A percentile compares a stretch with the other conserved stretches of the same genome.
phyloP scores from a whole-genome alignment of 1,140 invertebrate species.

The Diachasma alloeum region DNA sequence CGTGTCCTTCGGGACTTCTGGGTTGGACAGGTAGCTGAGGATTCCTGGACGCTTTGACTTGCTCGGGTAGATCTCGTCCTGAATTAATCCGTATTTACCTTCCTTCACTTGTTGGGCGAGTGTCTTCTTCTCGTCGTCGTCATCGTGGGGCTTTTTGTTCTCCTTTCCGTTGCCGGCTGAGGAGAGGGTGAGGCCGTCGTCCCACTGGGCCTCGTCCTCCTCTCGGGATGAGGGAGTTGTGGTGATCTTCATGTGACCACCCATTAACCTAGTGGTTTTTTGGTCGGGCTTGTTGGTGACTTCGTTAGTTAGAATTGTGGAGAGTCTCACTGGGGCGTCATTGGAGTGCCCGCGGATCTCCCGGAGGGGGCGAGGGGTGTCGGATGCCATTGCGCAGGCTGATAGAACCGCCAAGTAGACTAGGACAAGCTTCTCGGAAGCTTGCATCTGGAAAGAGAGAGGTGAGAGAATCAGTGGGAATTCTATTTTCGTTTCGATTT shows the following conservation, averaged over 20 bases:
- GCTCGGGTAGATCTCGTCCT: slow-evolving; percentile 80
- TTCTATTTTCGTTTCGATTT: too few relatives aligned
- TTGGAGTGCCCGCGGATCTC: not conserved
- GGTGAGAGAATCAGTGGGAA: not conserved
- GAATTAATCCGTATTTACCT: slow-evolving; percentile 88
- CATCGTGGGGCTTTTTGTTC: slow-evolving; percentile 65
- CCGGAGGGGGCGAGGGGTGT: not conserved
- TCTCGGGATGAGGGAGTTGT: slow-evolving; percentile 23
- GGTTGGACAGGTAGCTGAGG: slow-evolving; percentile 79
- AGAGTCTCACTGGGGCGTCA: not conserved
- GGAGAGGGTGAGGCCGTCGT: slow-evolving; percentile 72
- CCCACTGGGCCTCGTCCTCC: slow-evolving; percentile 67
- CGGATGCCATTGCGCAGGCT: not conserved
- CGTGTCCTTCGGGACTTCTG: slow-evolving; percentile 81
- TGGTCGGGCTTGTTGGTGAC: not conserved
- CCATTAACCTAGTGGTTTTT: not conserved
- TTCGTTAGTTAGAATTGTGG: not conserved
- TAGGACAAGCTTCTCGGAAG: slow-evolving; percentile 22
- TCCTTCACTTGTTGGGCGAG: slow-evolving; percentile 85
- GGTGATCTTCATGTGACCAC: slow-evolving; percentile 38
- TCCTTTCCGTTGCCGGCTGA: slow-evolving; percentile 73
- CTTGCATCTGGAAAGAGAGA: slow-evolving; percentile 52
- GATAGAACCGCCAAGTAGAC: slow-evolving; percentile 31
- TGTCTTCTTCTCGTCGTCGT: slow-evolving; percentile 82
- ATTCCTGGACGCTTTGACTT: slow-evolving; percentile 78